Conservation (phyloP, 35 echinoderm and acorn worm genomes). For the Apostichopus californicus region DNA sequence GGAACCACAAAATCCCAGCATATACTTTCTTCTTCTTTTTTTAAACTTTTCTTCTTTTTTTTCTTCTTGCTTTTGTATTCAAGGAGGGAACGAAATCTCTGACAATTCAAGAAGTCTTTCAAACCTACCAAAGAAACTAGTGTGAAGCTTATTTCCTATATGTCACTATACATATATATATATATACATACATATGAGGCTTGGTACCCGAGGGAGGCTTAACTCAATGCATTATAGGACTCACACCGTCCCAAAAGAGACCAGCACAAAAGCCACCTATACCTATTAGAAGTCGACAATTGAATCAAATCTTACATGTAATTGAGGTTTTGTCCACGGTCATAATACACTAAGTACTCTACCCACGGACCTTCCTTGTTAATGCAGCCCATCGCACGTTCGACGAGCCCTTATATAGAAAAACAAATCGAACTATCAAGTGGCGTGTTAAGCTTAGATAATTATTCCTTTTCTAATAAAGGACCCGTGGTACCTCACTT, state of each 20-base stretch:
- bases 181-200: background rate
- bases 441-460: too few relatives aligned
- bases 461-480: too few relatives aligned
- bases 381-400: too few relatives aligned
- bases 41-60: background rate
- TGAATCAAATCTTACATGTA: slow-evolving; percentile 14
- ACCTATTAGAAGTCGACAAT: slow-evolving; percentile 16
- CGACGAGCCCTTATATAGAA: too few relatives aligned
- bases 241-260: background rate
- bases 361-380: too few relatives aligned
- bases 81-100: background rate
- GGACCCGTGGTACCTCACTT: too few relatives aligned
- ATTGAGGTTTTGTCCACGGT: slow-evolving; percentile 20
- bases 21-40: too few relatives aligned
- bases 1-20: background rate
- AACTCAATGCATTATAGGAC: background rate
- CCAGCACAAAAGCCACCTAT: background rate
- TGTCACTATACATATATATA: background rate
- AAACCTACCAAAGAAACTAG: background rate
- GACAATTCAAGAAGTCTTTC: background rate
- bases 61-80: background rate
- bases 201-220: background rate
- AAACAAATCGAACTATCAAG: too few relatives aligned
- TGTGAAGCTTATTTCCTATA: slow-evolving; percentile 12
- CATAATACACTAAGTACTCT: background rate